Conservation (phyloP, 2,888 invertebrate species). For the Tuberolachnus salignus region DNA sequence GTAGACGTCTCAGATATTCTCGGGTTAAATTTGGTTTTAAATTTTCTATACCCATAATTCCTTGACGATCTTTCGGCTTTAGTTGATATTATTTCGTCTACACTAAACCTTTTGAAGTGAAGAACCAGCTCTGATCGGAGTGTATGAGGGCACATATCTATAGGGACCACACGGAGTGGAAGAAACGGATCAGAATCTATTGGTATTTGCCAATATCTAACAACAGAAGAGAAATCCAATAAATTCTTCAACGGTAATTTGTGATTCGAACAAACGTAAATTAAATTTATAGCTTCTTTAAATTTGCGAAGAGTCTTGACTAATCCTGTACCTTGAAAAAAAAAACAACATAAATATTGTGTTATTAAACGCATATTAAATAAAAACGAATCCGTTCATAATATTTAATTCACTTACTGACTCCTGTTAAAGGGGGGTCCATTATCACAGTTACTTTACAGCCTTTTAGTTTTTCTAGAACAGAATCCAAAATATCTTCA, state of each 20-base stretch:
- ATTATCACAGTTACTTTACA: constrained; percentile 66
- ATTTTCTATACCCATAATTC: constrained; percentile 20
- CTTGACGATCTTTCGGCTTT: constrained; percentile 31
- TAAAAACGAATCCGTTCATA: not conserved
- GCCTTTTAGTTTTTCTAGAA: constrained; percentile 61
- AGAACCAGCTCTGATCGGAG: constrained; percentile 69
- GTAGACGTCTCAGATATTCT: constrained; percentile 4
- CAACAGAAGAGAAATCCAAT: constrained; percentile 62
- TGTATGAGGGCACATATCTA: constrained; percentile 71
- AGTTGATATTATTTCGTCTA: constrained; percentile 36
- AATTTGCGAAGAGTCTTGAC: constrained; percentile 64
- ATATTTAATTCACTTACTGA: constrained; percentile 61
- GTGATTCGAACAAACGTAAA: constrained; percentile 70
- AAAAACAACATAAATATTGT: not conserved
- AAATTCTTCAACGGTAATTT: constrained; percentile 64
- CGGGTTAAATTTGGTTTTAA: constrained; percentile 14
- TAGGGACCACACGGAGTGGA: constrained; percentile 65
- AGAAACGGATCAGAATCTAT: constrained; percentile 66
- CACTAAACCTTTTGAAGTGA: constrained; percentile 62
- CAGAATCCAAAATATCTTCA: constrained; percentile 65
- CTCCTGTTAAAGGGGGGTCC: constrained; percentile 70
- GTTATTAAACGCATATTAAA: not conserved
- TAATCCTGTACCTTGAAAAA: constrained; percentile 62
- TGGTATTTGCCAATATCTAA: constrained; percentile 49
- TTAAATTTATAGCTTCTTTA: constrained; percentile 63